phyloP scores from a whole-genome alignment of 1,140 invertebrate genomes.

The Camponotus vicinus region DNA sequence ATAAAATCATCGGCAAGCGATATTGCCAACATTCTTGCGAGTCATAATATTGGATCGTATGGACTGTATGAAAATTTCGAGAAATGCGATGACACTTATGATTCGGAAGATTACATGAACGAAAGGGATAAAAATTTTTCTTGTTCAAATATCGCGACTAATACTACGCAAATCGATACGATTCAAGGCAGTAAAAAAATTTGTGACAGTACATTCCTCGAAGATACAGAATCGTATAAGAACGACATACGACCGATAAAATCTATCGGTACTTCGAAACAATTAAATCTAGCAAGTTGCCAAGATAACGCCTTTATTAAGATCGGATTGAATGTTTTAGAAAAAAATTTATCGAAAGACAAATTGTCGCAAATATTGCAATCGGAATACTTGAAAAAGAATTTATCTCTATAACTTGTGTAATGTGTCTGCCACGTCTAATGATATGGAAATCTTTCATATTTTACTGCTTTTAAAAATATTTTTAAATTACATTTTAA shows the following conservation, averaged over 20 bases:
- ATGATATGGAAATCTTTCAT: slow-evolving; percentile 16
- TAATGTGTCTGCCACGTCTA: slow-evolving; percentile 2
- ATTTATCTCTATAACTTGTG: slow-evolving; percentile 61
- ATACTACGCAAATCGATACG: background rate
- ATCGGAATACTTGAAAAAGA: slow-evolving; percentile 72
- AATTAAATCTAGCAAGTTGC: background rate
- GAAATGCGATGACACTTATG: background rate
- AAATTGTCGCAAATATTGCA: slow-evolving; percentile 61
- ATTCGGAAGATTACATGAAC: background rate
- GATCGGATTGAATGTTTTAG: slow-evolving; percentile 52
- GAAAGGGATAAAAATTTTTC: background rate
- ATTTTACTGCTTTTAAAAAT: background rate
- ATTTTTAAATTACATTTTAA: slow-evolving; percentile 34
- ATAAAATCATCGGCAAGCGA: slow-evolving; percentile 16
- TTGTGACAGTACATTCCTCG: background rate
- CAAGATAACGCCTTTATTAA: slow-evolving; percentile 62
- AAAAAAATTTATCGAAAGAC: slow-evolving; percentile 42
- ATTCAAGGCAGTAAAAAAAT: background rate
- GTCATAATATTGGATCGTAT: slow-evolving; percentile 55
- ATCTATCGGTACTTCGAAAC: slow-evolving; percentile 16
- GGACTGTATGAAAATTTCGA: slow-evolving; percentile 43
- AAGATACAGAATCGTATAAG: background rate
- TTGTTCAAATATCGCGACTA: background rate
- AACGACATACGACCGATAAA: background rate
- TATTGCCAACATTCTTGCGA: slow-evolving; percentile 56